phyloP scores from a whole-genome alignment of 1,140 invertebrate genomes.

The Oreohelix idahoensis region DNA sequence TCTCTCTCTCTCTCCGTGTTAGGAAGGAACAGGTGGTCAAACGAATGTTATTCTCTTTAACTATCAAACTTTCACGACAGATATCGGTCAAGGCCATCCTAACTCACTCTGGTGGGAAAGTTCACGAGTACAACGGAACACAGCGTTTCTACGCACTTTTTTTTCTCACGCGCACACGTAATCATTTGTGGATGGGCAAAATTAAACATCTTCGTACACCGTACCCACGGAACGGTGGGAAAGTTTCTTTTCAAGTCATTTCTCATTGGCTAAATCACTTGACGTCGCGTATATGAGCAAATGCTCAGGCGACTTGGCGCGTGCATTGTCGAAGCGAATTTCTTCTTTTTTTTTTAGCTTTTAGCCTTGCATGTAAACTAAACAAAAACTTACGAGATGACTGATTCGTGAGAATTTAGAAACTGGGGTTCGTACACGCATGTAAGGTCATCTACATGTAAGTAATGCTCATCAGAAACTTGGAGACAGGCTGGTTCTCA shows the following conservation, averaged over 20 bases:
- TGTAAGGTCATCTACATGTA: neutral
- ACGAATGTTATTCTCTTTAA: neutral
- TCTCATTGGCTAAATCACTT: neutral
- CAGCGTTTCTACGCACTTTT: neutral
- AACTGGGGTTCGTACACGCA: neutral
- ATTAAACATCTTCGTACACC: neutral
- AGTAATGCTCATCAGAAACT: neutral
- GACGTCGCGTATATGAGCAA: neutral
- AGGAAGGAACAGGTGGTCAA: neutral
- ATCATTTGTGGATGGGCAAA: neutral
- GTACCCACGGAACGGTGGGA: neutral
- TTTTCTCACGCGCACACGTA: slow-evolving; percentile 1
- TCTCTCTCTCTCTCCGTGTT: neutral
- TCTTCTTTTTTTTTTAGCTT: neutral
- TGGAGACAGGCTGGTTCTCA: neutral
- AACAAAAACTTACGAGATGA: slow-evolving; percentile 3
- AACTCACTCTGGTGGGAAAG: slow-evolving; percentile 16
- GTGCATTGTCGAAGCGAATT: neutral
- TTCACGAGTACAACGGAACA: neutral
- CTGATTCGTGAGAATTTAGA: neutral
- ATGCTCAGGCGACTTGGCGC: neutral
- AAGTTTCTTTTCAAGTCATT: neutral
- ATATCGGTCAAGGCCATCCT: neutral
- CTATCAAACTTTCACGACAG: neutral
- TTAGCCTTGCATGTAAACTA: neutral